Percentiles rank a stretch among this genome's conserved stretches.
These are phyloP conservation scores for Pseudococcus longispinus DNA, from an alignment of 2,888 invertebrate species.

Conservation along the genomic window DNA sequence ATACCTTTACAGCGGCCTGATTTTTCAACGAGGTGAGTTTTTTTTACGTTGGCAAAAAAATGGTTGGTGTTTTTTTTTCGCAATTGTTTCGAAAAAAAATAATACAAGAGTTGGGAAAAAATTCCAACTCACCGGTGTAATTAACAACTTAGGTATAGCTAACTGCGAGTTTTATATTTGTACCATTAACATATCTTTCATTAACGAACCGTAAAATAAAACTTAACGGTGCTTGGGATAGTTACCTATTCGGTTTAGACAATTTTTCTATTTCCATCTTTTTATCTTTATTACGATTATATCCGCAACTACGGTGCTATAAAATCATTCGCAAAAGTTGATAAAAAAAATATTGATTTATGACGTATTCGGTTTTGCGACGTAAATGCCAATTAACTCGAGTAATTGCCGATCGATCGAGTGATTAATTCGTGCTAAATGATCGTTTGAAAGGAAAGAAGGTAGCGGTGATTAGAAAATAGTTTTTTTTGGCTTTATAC, in stretches of 20 bases:
- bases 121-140: not conserved
- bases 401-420: conserved; percentile 5
- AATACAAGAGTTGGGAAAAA: not conserved
- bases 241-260: not conserved
- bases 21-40: not conserved
- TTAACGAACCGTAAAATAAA: conserved; percentile 23
- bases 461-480: not conserved
- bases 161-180: not conserved
- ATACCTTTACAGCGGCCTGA: not conserved
- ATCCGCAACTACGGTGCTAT: not conserved
- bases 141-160: not conserved
- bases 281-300: conserved; percentile 22
- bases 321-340: not conserved
- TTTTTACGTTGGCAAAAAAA: not conserved
- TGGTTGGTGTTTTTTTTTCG: not conserved
- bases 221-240: not conserved
- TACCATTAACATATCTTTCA: not conserved
- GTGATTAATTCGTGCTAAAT: not conserved
- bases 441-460: not conserved
- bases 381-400: not conserved
- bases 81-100: not conserved
- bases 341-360: conserved; percentile 22
- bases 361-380: not conserved
- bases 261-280: not conserved
- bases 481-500: not conserved